Conservation (phyloP, 2,888 invertebrate species). For the Priocnemis perturbator region DNA sequence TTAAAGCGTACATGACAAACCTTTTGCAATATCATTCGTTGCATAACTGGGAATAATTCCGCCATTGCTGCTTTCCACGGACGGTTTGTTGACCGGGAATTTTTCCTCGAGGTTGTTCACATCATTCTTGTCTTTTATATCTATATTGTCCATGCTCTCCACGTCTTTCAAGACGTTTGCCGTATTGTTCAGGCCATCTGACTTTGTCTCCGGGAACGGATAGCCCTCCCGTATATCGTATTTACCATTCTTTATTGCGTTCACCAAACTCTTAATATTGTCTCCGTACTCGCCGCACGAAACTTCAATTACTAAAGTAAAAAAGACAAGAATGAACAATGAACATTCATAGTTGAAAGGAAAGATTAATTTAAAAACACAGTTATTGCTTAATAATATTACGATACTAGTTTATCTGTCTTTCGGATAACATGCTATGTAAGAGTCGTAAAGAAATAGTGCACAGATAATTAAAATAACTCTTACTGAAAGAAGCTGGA, state of each 20-base stretch:
- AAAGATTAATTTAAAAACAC: background rate
- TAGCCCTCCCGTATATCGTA: conserved; percentile 86
- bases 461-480: background rate
- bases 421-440: background rate
- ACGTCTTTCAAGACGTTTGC: conserved; percentile 59
- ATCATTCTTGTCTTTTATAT: conserved; percentile 70
- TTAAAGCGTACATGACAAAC: conserved; percentile 43
- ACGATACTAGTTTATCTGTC: no score
- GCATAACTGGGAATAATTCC: conserved; percentile 63
- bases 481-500: conserved; percentile 92
- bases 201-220: conserved; percentile 81
- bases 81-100: conserved; percentile 60
- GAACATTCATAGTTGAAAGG: background rate
- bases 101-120: conserved; percentile 68
- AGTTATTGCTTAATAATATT: background rate
- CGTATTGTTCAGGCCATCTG: conserved; percentile 75
- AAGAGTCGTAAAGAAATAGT: background rate
- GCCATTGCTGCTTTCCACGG: conserved; percentile 59
- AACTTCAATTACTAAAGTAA: conserved; percentile 88
- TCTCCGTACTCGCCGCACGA: conserved; percentile 98
- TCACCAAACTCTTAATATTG: conserved; percentile 88
- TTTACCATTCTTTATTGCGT: conserved; percentile 90
- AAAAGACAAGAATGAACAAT: background rate
- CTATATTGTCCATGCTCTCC: conserved; percentile 50
- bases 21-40: conserved; percentile 70